Evolutionary conservation across 2,888 invertebrate species (phyloP), one percentile per base, ranked within the genome.

Genomic region (Aricia artaxerxes): DNA sequence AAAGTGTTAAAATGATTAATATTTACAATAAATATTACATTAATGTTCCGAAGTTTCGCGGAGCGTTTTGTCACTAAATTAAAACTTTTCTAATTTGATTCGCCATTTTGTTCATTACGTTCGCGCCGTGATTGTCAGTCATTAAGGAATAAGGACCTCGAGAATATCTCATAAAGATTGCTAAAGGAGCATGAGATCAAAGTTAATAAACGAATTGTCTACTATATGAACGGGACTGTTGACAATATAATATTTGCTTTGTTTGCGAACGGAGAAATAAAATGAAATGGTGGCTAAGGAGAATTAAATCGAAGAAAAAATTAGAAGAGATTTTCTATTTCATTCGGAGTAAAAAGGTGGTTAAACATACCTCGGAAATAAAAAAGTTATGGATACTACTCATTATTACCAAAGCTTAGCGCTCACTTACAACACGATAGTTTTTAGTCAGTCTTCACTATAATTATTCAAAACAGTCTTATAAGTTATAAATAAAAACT

Each of bases 61-160:
- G 9, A 31, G 11, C 73, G 24, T 73, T 24, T 73, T 24, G 73
- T 73, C 73, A 73, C 40, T 73, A 44, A 73, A 40, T 73, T 49
- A 73, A 73, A 73, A 73, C 44, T 73, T 73, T 73, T 44, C 73
- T 73, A 44, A 73, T 73, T 73, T 44, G 40, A 73, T 73, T 44
- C 40, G 40, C 40, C 73, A 24, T 73, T 73, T 40, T 38, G 40
- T 73, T 73, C 73, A 40, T 78, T 44, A 40, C 78, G 38, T 24
- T 24, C 64, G 64, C 31, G 64, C 64, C 31, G 64, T 31, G 64
- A 64, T 64, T 64, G 11, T 64, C 64, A 35, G 11, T 64, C 31
- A 64, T 64, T 64, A 61, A 61, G 61, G 24, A 61, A n/a, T 24
- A 61, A 61, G n/a, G 9, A 64, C 9, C 49, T 49, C 31, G 64